Percentiles rank a stretch among this genome's conserved stretches.
phyloP scores from a whole-genome alignment of 2,888 invertebrate genomes.

The Tromatobia lineatoria region DNA sequence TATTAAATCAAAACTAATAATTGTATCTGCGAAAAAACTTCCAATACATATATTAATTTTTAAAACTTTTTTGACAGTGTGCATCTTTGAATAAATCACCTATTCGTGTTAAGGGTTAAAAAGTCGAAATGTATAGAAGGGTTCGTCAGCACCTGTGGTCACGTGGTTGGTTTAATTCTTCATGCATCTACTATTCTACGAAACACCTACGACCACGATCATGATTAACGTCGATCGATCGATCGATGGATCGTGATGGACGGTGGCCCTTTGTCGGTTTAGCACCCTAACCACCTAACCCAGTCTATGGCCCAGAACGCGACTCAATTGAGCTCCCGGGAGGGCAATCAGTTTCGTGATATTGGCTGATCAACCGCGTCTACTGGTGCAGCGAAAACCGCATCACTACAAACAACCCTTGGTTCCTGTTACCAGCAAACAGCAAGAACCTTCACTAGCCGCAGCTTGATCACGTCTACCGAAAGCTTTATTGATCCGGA shows the following conservation, averaged over 20 bases:
- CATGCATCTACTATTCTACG: background rate
- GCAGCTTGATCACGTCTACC: slow-evolving; percentile 35
- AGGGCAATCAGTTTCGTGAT: slow-evolving; percentile 63
- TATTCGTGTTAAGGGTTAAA: background rate
- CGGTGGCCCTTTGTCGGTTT: slow-evolving; percentile 30
- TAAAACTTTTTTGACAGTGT: no score
- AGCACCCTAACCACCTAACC: slow-evolving; percentile 19
- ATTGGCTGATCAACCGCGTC: slow-evolving; percentile 51
- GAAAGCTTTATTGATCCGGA: slow-evolving; percentile 47
- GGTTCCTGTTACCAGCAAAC: slow-evolving; percentile 24
- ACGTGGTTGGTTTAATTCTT: background rate
- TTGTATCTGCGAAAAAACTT: no score
- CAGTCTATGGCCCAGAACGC: slow-evolving; percentile 17
- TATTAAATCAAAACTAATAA: no score
- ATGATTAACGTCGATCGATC: slow-evolving; percentile 34
- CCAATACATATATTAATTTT: no score
- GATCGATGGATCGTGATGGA: slow-evolving; percentile 43
- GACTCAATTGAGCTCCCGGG: slow-evolving; percentile 52
- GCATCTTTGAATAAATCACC: background rate
- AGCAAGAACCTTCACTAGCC: slow-evolving; percentile 19
- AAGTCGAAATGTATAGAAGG: background rate
- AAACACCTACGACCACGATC: slow-evolving; percentile 11
- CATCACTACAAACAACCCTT: slow-evolving; percentile 61
- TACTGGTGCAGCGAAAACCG: slow-evolving; percentile 61
- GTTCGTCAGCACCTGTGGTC: background rate